A percentile compares a stretch with the other conserved stretches of the same genome.
phyloP scores from a whole-genome alignment of 2,797 vertebrate genomes.

The Columba guinea region DNA sequence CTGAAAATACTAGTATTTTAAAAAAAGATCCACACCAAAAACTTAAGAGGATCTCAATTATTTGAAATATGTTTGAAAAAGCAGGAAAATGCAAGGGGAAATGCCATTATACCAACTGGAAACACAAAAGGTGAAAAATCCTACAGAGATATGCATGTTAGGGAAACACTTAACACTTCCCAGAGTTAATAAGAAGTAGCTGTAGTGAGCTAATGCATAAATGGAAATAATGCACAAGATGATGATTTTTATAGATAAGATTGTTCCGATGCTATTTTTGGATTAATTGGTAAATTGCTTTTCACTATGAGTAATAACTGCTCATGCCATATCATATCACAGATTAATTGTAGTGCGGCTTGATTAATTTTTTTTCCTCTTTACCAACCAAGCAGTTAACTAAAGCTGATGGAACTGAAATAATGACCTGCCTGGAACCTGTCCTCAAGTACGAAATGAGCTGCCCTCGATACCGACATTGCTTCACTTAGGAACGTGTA shows the following conservation, averaged over 20 bases:
- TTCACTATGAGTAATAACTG: conserved; percentile 56
- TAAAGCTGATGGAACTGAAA: conserved; percentile 37
- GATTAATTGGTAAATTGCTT: conserved; percentile 60
- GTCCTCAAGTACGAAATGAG: background rate
- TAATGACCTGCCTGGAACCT: background rate
- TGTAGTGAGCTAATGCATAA: conserved; percentile 10
- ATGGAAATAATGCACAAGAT: conserved; percentile 35
- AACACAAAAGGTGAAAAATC: background rate
- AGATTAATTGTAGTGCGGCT: conserved; percentile 49
- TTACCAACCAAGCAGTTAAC: conserved; percentile 42
- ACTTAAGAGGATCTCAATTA: background rate
- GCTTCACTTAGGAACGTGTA: background rate
- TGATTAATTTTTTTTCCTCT: conserved; percentile 41
- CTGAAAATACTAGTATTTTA: background rate
- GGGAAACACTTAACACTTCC: background rate
- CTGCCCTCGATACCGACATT: background rate
- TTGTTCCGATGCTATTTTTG: conserved; percentile 58
- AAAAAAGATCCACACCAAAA: background rate
- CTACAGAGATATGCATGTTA: background rate
- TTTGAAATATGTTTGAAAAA: background rate
- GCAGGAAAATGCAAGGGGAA: background rate
- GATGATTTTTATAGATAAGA: conserved; percentile 48
- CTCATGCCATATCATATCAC: conserved; percentile 20
- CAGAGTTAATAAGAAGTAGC: conserved; percentile 33
- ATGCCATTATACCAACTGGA: background rate